A percentile compares a stretch with the other conserved stretches of the same genome.
Evolutionary conservation across 2,888 invertebrate genomes (phyloP).

Genomic region (Tipula lateralis): DNA sequence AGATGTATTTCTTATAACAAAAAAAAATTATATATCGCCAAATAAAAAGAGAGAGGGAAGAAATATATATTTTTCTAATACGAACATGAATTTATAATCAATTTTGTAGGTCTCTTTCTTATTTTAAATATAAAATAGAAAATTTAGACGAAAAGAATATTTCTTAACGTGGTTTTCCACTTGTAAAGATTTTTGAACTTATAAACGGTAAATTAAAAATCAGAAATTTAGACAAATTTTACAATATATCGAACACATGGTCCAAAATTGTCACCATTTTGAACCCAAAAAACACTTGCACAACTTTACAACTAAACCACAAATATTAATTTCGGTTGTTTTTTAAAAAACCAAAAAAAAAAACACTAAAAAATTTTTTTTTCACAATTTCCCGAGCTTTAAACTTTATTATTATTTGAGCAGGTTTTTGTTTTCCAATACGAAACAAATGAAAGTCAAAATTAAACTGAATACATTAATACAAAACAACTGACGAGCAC

Average conservation of each 20-base stretch:
- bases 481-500: not conserved
- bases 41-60: not conserved
- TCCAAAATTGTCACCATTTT: not conserved
- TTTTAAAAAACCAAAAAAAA: not conserved
- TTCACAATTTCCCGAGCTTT: not conserved
- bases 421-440: not conserved
- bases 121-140: not conserved
- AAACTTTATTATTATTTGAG: not conserved
- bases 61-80: not conserved
- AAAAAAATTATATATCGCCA: not conserved
- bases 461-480: not conserved
- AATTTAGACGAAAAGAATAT: too few species aligned
- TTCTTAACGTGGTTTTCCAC: not conserved
- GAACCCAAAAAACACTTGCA: not conserved
- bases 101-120: not conserved
- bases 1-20: not conserved
- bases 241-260: not conserved
- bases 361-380: not conserved
- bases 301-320: not conserved
- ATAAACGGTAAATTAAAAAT: not conserved
- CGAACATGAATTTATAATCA: not conserved
- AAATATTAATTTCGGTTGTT: too few species aligned
- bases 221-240: not conserved
- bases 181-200: not conserved
- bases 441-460: not conserved